phyloP scores from a whole-genome alignment of 1,140 invertebrate genomes.

The Lethocerus indicus region DNA sequence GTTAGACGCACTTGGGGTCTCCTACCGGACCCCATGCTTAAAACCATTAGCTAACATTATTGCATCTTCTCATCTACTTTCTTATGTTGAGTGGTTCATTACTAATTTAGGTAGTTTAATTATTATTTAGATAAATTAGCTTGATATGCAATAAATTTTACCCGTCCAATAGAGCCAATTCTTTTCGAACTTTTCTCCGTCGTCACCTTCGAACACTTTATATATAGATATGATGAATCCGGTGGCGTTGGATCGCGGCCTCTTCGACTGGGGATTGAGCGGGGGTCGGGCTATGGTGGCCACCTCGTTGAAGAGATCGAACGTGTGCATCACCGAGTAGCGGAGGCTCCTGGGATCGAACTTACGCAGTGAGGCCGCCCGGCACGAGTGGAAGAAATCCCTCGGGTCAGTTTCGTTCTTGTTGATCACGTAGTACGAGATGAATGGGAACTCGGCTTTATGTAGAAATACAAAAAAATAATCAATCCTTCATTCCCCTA shows the following conservation, averaged over 20 bases:
- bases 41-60: too few relatives aligned
- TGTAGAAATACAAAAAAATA: constrained; percentile 21
- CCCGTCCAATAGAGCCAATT: constrained; percentile 90
- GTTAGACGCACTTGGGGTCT: too few relatives aligned
- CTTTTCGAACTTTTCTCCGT: constrained; percentile 73
- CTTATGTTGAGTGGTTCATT: too few relatives aligned
- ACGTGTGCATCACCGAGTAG: constrained; percentile 68
- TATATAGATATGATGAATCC: constrained; percentile 86
- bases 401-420: constrained; percentile 64
- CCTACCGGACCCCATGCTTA: too few relatives aligned
- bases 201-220: constrained; percentile 86
- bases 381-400: constrained; percentile 65
- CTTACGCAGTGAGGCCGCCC: constrained; percentile 58
- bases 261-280: constrained; percentile 51
- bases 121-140: too few relatives aligned
- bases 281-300: constrained; percentile 78
- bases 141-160: constrained; percentile 18
- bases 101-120: too few relatives aligned
- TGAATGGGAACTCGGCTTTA: constrained; percentile 81
- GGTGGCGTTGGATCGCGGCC: constrained; percentile 56
- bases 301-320: constrained; percentile 75
- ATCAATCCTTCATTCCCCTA: background rate
- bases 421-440: constrained; percentile 78
- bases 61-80: too few relatives aligned
- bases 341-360: constrained; percentile 62